Conservation (phyloP, 2,797 vertebrate genomes). For the Gastrophryne carolinensis region DNA sequence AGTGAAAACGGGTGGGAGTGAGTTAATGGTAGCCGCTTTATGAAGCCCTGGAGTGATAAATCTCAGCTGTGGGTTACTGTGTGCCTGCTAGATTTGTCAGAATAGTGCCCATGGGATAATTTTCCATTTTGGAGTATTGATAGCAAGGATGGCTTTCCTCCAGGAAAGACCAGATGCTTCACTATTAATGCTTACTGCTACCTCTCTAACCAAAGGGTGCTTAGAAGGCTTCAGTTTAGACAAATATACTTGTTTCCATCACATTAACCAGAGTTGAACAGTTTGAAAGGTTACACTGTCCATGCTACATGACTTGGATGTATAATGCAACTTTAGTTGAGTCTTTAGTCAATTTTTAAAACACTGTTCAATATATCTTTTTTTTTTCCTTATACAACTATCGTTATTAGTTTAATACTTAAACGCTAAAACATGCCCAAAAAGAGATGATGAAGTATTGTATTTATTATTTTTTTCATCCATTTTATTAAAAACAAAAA, state of each 20-base stretch:
- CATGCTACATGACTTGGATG: not conserved
- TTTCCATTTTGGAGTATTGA: conserved; percentile 23
- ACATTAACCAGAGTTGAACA: not conserved
- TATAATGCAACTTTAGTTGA: not conserved
- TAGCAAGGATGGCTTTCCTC: conserved; percentile 36
- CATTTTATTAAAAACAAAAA: too few relatives aligned
- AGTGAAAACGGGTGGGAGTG: not conserved
- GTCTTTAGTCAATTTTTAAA: not conserved
- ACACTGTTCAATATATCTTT: not conserved
- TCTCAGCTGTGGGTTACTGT: conserved; percentile 23
- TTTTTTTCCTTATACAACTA: not conserved
- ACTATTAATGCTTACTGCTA: conserved; percentile 2
- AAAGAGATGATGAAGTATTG: too few relatives aligned
- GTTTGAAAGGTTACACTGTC: not conserved
- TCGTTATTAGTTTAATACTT: too few relatives aligned
- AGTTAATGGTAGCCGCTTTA: conserved; percentile 29
- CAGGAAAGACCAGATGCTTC: conserved; percentile 28
- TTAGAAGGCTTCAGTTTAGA: not conserved
- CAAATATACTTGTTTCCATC: not conserved
- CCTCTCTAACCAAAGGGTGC: not conserved
- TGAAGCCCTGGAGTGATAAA: conserved; percentile 30
- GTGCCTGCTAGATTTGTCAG: conserved; percentile 31
- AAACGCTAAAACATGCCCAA: too few relatives aligned
- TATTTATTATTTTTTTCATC: not conserved
- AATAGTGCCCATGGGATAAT: conserved; percentile 34